Conservation (phyloP, 2,888 invertebrate species). For the Cheilosia pagana region DNA sequence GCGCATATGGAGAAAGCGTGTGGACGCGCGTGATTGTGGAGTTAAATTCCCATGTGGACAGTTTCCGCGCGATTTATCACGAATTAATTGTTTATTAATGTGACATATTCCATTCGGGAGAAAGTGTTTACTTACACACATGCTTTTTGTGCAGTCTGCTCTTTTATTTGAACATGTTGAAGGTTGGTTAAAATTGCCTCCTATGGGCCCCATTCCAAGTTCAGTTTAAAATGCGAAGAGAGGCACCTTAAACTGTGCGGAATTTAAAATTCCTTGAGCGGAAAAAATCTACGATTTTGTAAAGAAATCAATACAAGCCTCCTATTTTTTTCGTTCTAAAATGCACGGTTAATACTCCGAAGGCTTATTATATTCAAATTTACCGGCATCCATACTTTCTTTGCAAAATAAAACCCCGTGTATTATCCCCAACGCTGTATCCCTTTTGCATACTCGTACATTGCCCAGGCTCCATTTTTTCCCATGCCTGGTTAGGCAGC, state of each 20-base stretch:
- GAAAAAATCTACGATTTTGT: too few species aligned
- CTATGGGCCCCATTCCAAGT: too few species aligned
- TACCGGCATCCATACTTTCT: constrained; percentile 35
- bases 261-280: too few species aligned
- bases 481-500: constrained; percentile 32
- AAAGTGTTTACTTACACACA: neutral
- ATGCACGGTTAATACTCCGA: constrained; percentile 26
- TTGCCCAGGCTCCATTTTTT: neutral
- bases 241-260: too few species aligned
- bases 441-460: constrained; percentile 29
- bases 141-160: neutral
- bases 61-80: constrained; percentile 52
- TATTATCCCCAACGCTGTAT: constrained; percentile 23
- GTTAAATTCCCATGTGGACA: constrained; percentile 37
- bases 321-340: neutral
- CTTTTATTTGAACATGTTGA: neutral
- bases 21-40: constrained; percentile 17
- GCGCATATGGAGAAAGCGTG: constrained; percentile 10
- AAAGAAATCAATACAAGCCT: constrained; percentile 58
- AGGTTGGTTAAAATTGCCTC: too few species aligned
- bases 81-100: constrained; percentile 60
- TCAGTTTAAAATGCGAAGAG: too few species aligned
- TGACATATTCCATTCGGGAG: constrained; percentile 36
- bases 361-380: constrained; percentile 70
- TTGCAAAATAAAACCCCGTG: neutral